Base-by-base conservation (phyloP, 2,113 vertebrate genomes). In the Alligator sinensis region DNA sequence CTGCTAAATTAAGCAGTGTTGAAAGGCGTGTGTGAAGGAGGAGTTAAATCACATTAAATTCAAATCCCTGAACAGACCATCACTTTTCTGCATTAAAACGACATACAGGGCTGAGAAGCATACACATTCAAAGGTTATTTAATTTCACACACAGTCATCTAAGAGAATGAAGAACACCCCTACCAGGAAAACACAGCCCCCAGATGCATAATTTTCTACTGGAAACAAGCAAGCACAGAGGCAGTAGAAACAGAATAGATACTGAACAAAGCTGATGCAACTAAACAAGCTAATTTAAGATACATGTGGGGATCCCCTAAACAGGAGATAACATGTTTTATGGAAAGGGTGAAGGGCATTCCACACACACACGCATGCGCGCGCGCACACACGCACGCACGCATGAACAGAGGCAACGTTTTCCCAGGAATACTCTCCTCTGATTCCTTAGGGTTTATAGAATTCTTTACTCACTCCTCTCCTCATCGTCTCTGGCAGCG, bases 1-100 rank as follows among this genome's bases (percentile, higher is more conserved):
- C 62, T 93, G 84, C 93, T 95, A 94, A 95, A 92, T 90, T 76
- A 95, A 86, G 80, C 66, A 93, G 93, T 76, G 86, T 70, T 24
- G 84, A 85, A 81, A 90, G 28, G 91, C 89, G 55, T 80, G 90
- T 83, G 81, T 38, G 55, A 55, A 28, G 3, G 2, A 97, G 83
- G 87, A 93, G 78, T 89, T 94, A 91, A 94, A 75, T 68, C 91
- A 30, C 66, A 84, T 92, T 92, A 86, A 95, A 79, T 90, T 90
- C 61, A 94, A 94, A 95, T 87, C 80, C 82, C 30, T 64, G 70
- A 64, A 93, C n/a, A 72, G 61, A 57, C 91, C 76, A 90, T 4
- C 15, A 38, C 84, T 86, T 64, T 64, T 88, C 88, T 60, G 28
- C 34, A 62, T 84, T 87, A 88, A 90, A 92, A 93, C 6, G 4